phyloP scores from a whole-genome alignment of 2,113 vertebrate genomes.

The Strix aluco region DNA sequence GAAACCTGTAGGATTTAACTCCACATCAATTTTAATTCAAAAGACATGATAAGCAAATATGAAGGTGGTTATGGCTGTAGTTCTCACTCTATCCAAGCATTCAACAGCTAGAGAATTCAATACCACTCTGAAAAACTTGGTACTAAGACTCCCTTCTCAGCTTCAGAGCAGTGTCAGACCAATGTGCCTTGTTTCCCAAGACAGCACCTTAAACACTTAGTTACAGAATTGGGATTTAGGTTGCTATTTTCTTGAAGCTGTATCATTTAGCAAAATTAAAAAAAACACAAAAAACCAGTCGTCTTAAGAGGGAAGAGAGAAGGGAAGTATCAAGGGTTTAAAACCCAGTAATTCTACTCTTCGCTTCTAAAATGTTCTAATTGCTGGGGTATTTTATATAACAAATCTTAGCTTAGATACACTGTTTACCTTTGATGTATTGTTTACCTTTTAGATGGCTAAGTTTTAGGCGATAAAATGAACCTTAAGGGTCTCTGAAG shows the following conservation, averaged over 20 bases:
- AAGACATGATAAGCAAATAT: neutral
- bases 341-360: neutral
- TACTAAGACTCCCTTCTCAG: neutral
- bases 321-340: neutral
- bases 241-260: neutral
- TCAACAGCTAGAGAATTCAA: neutral
- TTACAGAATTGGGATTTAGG: neutral
- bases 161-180: neutral
- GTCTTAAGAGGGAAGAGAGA: neutral
- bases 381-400: neutral
- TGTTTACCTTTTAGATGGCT: neutral
- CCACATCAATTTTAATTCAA: neutral
- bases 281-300: neutral
- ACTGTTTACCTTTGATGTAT: neutral
- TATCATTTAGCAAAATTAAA: neutral
- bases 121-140: neutral
- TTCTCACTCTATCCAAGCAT: neutral
- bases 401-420: neutral
- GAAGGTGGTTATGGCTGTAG: neutral
- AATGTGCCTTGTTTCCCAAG: neutral
- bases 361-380: neutral
- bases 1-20: neutral
- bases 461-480: neutral
- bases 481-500: neutral
- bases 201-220: neutral